Evolutionary conservation across 2,113 vertebrate species (phyloP).

Genomic region (Alligator sinensis): DNA sequence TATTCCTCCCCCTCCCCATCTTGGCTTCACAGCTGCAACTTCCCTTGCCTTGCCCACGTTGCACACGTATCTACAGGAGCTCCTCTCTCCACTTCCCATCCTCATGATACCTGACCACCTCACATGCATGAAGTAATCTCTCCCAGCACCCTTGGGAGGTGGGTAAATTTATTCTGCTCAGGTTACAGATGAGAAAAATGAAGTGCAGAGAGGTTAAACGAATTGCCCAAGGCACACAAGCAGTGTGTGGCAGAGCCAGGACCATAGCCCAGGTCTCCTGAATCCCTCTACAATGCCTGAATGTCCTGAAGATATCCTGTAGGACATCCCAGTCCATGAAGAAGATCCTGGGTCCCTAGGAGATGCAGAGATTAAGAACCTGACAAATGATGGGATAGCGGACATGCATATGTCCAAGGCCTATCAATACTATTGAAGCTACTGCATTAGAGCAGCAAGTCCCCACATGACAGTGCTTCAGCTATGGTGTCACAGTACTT

Average conservation of each 20-base stretch:
- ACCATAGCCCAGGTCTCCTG: background rate
- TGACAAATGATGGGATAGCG: background rate
- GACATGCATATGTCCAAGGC: background rate
- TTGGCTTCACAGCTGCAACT: background rate
- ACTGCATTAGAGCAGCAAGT: background rate
- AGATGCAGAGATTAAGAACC: background rate
- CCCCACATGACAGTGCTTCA: background rate
- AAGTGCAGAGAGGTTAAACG: background rate
- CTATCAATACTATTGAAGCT: background rate
- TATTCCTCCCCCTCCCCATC: background rate
- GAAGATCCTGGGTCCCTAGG: background rate
- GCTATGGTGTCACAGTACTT: background rate
- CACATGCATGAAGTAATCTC: background rate
- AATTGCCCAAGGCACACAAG: background rate
- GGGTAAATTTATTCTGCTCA: background rate
- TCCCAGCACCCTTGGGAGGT: background rate
- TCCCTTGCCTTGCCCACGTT: background rate
- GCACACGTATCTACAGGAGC: accelerated
- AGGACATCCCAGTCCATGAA: background rate
- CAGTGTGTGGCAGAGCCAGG: background rate
- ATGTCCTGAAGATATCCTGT: background rate
- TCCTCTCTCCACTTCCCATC: background rate
- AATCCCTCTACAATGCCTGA: background rate
- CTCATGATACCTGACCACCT: background rate
- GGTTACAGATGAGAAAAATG: background rate